Evolutionary conservation across 2,113 vertebrate species (phyloP).

Genomic region (Falco punctatus): DNA sequence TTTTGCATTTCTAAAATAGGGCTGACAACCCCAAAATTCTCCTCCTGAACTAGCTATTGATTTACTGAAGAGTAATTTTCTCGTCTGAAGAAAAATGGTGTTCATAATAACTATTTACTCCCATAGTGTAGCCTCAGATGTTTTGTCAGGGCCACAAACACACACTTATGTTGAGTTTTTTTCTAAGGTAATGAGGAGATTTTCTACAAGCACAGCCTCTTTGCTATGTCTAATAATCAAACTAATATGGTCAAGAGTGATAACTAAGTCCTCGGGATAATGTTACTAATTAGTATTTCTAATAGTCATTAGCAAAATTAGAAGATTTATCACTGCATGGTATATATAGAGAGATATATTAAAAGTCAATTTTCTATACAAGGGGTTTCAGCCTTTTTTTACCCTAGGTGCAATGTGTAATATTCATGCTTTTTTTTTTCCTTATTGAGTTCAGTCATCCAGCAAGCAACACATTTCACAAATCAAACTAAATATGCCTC

Average conservation of each 20-base stretch:
- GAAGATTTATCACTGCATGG: background rate
- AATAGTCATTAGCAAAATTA: background rate
- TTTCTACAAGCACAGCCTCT: background rate
- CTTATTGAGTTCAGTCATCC: background rate
- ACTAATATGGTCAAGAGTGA: background rate
- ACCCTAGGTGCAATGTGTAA: background rate
- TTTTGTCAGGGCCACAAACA: background rate
- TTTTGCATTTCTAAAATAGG: background rate
- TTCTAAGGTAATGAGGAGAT: background rate
- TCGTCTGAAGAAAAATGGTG: background rate
- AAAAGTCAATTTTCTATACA: background rate
- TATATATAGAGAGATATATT: too few relatives aligned
- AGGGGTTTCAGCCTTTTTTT: background rate
- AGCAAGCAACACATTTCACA: background rate
- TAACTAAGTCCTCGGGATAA: background rate
- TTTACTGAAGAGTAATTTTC: background rate
- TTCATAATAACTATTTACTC: background rate
- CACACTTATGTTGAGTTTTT: background rate
- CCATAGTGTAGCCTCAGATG: fast-evolving
- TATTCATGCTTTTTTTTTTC: background rate
- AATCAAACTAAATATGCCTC: background rate
- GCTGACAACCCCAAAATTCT: background rate
- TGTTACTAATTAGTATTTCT: background rate
- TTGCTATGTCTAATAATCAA: background rate
- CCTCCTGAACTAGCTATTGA: background rate